These are phyloP conservation scores for Balaeniceps rex DNA, from an alignment of 2,113 vertebrate species.

Conservation along the genomic window DNA sequence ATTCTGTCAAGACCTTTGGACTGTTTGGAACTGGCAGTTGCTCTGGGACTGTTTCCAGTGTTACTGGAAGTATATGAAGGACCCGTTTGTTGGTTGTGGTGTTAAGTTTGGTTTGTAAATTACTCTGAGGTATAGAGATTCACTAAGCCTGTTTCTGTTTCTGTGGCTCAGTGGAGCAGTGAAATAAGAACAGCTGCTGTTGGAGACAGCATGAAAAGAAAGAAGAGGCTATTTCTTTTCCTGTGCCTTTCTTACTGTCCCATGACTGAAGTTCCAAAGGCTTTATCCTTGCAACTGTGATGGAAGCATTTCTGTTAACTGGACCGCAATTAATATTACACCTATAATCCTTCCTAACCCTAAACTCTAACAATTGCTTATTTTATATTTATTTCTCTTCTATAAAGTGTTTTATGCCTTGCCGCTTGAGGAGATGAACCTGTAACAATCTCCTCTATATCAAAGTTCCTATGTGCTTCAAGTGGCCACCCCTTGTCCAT, in stretches of 20 bases:
- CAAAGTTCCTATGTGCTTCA: neutral
- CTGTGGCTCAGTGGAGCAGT: neutral
- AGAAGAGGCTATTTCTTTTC: neutral
- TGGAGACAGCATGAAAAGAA: neutral
- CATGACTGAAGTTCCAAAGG: neutral
- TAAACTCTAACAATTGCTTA: neutral
- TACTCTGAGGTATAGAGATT: neutral
- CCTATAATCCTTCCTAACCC: neutral
- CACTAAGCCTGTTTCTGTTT: neutral
- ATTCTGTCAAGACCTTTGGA: neutral
- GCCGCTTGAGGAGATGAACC: neutral
- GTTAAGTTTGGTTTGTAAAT: slow-evolving; percentile 29
- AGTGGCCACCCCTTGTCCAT: neutral
- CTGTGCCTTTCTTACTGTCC: neutral
- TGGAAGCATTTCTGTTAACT: neutral
- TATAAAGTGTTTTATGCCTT: neutral
- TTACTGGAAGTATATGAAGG: slow-evolving; percentile 36
- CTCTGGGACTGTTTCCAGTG: slow-evolving; percentile 14
- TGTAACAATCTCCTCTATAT: neutral
- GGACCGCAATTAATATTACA: neutral
- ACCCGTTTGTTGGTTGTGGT: neutral
- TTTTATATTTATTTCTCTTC: neutral
- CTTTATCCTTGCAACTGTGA: neutral
- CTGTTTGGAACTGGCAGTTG: neutral
- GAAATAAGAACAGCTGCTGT: neutral